Base-by-base conservation (phyloP, 2,797 vertebrate species). In the Harpagifer antarcticus region DNA sequence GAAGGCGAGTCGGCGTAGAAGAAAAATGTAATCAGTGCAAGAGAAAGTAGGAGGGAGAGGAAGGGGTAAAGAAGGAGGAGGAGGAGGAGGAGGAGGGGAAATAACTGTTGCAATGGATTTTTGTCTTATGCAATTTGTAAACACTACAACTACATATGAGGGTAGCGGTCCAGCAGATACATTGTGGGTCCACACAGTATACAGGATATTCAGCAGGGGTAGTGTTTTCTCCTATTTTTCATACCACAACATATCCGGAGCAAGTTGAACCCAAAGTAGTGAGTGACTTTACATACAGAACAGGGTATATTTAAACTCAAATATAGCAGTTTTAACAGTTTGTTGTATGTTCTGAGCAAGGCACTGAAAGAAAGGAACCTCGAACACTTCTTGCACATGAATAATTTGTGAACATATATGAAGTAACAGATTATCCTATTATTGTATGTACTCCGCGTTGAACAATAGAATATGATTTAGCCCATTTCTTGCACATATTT, bases 1-100 rank as follows among this genome's bases (percentile, higher is more conserved):
- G 96, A 95, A 7, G 85, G 87, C n/a, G 69, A 87, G 5, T 94
- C 95, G 65, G 87, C 96, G 52, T 95, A 94, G 95, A 85, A 3
- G 78, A 83, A 79, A 63, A 81, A 88, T 68, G 81, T 84, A 91
- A 70, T 33, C 61, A 19, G 72, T 65, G 73, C 64, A 73, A 63
- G 70, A 48, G 45, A 43, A 42, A 20, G 49, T 23, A 54, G 20
- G 49, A 37, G 15, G 43, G 64, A 68, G 31, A 40, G 40, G 42
- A 15, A 58, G 44, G 66, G 57, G 50, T 48, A 53, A 8, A 16
- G 43, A 31, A 60, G 54, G 50, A 52, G 20, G 43, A 65, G 5
- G 54, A 52, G 5, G 54, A 52, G 20, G 43, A 65, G 7, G 20
- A 27, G 64, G 20, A 20, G 64, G 68, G 45, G 8, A 33, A 49